phyloP scores from a whole-genome alignment of 2,113 vertebrate genomes.

The Fregetta grallaria region DNA sequence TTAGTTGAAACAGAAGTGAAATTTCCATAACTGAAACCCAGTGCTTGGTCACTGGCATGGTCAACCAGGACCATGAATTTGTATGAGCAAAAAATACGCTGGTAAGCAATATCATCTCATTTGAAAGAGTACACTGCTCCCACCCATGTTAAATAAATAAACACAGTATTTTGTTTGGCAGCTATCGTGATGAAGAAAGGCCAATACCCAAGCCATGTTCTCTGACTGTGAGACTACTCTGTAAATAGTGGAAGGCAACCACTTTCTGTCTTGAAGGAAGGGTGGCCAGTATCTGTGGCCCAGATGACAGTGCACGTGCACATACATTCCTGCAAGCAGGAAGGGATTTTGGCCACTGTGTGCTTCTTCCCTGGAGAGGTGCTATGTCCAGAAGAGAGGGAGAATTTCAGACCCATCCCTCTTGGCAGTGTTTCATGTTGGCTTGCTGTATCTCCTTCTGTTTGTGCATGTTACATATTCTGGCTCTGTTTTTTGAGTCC shows the following conservation, averaged over 20 bases:
- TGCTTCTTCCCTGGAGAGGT: neutral
- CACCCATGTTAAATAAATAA: neutral
- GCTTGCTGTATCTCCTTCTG: neutral
- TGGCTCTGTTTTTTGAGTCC: neutral
- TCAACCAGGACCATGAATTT: neutral
- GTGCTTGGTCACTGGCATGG: neutral
- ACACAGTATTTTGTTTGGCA: neutral
- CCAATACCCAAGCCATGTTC: neutral
- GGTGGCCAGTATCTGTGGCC: neutral
- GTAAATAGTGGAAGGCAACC: neutral
- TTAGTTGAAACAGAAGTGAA: neutral
- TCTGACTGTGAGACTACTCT: neutral
- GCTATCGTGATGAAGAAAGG: neutral
- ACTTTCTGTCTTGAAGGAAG: too few relatives aligned
- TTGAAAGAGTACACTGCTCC: neutral
- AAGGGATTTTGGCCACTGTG: neutral
- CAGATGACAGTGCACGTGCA: neutral
- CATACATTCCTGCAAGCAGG: neutral
- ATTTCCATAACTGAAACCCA: neutral
- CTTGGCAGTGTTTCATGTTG: neutral
- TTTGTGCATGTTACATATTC: neutral
- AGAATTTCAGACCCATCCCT: neutral
- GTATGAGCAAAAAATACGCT: neutral
- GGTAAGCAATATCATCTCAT: neutral
- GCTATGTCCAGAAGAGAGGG: neutral